Conservation (phyloP, 2,888 invertebrate species). For the Schrankia costaestrigalis region DNA sequence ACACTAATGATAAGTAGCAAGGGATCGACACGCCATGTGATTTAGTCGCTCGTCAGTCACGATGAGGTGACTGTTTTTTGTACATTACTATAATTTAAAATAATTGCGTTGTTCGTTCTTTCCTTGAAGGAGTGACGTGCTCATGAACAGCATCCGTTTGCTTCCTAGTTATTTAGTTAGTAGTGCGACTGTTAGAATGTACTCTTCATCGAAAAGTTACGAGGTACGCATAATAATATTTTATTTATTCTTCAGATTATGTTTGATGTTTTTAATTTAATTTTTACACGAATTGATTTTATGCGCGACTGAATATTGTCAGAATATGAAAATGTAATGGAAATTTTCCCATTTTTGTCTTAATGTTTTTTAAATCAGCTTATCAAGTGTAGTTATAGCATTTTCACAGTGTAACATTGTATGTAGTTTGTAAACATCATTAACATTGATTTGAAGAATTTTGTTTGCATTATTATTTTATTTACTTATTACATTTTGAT, state of each 20-base stretch:
- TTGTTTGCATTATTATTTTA: too few relatives aligned
- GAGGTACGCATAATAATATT: conserved; percentile 45
- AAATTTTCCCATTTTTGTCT: too few relatives aligned
- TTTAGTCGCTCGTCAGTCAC: conserved; percentile 16
- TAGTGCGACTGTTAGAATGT: conserved; percentile 54
- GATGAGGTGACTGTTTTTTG: conserved; percentile 38
- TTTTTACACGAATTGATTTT: neutral
- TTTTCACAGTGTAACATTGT: too few relatives aligned
- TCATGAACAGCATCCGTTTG: conserved; percentile 48
- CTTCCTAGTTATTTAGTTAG: conserved; percentile 45
- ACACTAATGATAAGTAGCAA: conserved; percentile 44
- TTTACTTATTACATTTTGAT: too few relatives aligned
- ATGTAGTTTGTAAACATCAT: too few relatives aligned
- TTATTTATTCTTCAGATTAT: conserved; percentile 1
- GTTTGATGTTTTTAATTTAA: neutral
- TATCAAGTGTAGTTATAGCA: too few relatives aligned
- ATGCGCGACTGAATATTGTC: too few relatives aligned
- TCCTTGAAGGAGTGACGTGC: conserved; percentile 32
- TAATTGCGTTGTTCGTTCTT: conserved; percentile 28
- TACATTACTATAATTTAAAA: conserved; percentile 25
- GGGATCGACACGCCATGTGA: conserved; percentile 29
- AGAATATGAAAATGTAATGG: too few relatives aligned
- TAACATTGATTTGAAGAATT: too few relatives aligned
- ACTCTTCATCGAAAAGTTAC: conserved; percentile 50
- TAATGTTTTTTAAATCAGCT: too few relatives aligned